Evolutionary conservation across 1,140 invertebrate genomes (phyloP).

Genomic region (Paraescarpia echinospica): DNA sequence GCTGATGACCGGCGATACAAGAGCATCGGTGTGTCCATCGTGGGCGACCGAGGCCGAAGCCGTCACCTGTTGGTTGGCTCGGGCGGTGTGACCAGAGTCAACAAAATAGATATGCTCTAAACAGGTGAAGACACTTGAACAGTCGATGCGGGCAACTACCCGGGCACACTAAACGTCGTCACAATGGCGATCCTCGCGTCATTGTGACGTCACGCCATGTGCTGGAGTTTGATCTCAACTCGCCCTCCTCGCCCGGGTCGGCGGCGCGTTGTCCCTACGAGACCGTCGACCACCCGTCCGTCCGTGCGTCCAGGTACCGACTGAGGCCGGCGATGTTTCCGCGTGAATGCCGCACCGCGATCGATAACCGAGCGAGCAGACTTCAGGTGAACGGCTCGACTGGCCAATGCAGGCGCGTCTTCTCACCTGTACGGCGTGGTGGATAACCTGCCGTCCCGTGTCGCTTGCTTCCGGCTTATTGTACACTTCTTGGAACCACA

Average conservation of each 20-base stretch:
- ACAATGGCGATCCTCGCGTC: not conserved
- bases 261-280: not conserved
- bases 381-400: conserved; percentile 3
- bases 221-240: not conserved
- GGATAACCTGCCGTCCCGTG: not conserved
- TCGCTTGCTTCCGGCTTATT: not conserved
- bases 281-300: no score
- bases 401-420: not conserved
- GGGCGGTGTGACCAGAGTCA: not conserved
- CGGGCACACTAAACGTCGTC: not conserved
- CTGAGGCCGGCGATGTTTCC: not conserved
- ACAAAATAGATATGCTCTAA: not conserved
- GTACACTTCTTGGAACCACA: not conserved
- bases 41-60: not conserved
- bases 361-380: not conserved
- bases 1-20: not conserved
- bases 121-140: not conserved
- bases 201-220: not conserved
- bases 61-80: not conserved
- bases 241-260: not conserved
- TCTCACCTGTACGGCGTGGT: not conserved
- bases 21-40: not conserved
- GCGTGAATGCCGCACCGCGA: not conserved
- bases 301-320: not conserved
- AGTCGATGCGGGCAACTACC: not conserved